A percentile compares a stretch with the other conserved stretches of the same genome.
Conservation (phyloP, 2,797 vertebrate species). For the Leptatherina wallacei region DNA sequence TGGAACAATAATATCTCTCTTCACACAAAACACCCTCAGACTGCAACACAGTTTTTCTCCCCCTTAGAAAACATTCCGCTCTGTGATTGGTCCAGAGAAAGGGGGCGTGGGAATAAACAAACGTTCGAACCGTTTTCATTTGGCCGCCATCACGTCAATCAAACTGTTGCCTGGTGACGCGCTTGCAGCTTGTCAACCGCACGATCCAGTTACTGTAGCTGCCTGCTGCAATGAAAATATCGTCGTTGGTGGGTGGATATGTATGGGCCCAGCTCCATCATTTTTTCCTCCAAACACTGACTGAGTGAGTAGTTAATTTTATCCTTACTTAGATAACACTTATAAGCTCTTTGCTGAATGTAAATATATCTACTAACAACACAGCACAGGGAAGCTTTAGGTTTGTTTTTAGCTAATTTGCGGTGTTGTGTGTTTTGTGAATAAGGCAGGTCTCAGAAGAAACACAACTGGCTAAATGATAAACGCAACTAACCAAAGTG, state of each 20-base stretch:
- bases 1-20: conserved; percentile 75
- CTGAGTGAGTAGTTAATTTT: conserved; percentile 76
- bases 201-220: conserved; percentile 78
- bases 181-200: conserved; percentile 76
- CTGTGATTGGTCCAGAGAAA: conserved; percentile 63
- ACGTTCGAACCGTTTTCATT: conserved; percentile 35
- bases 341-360: background rate
- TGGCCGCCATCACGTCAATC: conserved; percentile 70
- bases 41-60: conserved; percentile 48
- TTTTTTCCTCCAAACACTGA: conserved; percentile 47
- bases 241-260: conserved; percentile 76
- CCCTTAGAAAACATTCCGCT: conserved; percentile 8
- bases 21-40: conserved; percentile 68
- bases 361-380: background rate
- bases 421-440: conserved; percentile 35
- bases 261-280: conserved; percentile 61
- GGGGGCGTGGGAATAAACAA: conserved; percentile 38
- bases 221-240: conserved; percentile 81
- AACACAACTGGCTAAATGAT: conserved; percentile 22
- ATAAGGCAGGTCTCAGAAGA: conserved; percentile 10
- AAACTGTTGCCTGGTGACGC: conserved; percentile 76
- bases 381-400: conserved; percentile 23
- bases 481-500: conserved; percentile 2
- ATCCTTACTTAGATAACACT: background rate
- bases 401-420: conserved; percentile 50